Base-by-base conservation (phyloP, 2,113 vertebrate genomes). In the Neofelis nebulosa region DNA sequence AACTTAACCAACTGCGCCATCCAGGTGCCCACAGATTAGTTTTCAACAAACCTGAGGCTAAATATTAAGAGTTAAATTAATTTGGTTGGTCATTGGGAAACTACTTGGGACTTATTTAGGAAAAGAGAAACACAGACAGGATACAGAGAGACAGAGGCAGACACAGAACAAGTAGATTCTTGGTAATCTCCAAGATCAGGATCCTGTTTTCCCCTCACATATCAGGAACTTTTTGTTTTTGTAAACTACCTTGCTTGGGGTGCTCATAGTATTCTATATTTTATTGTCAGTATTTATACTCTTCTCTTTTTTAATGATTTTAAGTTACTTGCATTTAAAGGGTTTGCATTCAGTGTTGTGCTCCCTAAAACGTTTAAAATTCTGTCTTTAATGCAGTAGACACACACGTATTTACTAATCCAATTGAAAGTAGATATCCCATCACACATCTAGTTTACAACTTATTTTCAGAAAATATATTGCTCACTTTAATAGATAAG, bases 381-480 rank as follows among this genome's bases (percentile, higher is more conserved):
- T 68, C 12, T 90, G 7, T 91, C 91, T 84, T 84, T 92, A 81
- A 33, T 36, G 38, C 55, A 66, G 45, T 33, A 61, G n/a, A 81
- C 9, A 31, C 8, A 31, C 19, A 19, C 23, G 50, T 61, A 41
- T 38, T 55, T 92, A 23, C 71, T 94, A 69, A 83, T 61, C 14
- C 66, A 76, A 1, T 2, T 25, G 41, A 78, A 31, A 69, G 14
- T 52, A 31, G 27, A n/a, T 73, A 38, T 61, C 1, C 48, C 6
- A 15, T 89, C 57, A 41, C 8, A 27, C 13, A 36, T 2, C 31
- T 50, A 7, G 6, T 50, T 74, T 38, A 50, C 9, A 89, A 7
- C 19, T 78, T 73, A 76, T 33, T 74, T 94, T 82, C 18, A 50
- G 4, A 66, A 71, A 71, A 78, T 12, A 5, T 19, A 55, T 41